phyloP scores from a whole-genome alignment of 2,113 vertebrate genomes.

The Thamnophis sirtalis region DNA sequence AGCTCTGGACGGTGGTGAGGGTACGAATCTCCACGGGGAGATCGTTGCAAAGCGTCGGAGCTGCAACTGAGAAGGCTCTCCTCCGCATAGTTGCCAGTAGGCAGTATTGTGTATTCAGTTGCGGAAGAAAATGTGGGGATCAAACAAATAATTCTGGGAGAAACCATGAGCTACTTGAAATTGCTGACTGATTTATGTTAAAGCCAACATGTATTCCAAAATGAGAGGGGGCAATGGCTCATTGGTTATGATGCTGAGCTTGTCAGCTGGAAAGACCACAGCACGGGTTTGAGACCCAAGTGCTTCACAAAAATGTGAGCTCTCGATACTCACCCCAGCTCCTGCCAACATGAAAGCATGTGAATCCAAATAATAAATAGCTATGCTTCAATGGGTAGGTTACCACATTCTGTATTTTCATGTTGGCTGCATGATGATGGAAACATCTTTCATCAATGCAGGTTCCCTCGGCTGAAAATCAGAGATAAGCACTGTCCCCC shows the following conservation, averaged over 20 bases:
- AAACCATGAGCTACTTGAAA: not conserved
- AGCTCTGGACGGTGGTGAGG: too few relatives aligned
- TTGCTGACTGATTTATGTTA: not conserved
- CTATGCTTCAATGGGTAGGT: not conserved
- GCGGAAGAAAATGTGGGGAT: not conserved
- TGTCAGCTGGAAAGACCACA: not conserved
- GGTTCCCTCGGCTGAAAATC: not conserved
- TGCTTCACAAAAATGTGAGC: not conserved
- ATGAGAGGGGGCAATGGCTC: not conserved
- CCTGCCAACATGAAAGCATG: not conserved
- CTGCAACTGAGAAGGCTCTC: too few relatives aligned
- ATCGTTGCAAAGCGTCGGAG: too few relatives aligned
- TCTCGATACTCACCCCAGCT: not conserved
- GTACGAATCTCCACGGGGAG: too few relatives aligned
- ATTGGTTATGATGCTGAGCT: not conserved
- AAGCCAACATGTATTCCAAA: not conserved
- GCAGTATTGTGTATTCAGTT: not conserved
- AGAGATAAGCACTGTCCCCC: too few relatives aligned
- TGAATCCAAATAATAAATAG: not conserved
- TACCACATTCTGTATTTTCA: not conserved
- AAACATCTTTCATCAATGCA: not conserved
- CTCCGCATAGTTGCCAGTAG: too few relatives aligned
- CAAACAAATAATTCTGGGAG: not conserved
- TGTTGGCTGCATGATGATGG: not conserved
- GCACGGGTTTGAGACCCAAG: not conserved